phyloP scores from a whole-genome alignment of 2,888 invertebrate species.

The Frankliniella intonsa region DNA sequence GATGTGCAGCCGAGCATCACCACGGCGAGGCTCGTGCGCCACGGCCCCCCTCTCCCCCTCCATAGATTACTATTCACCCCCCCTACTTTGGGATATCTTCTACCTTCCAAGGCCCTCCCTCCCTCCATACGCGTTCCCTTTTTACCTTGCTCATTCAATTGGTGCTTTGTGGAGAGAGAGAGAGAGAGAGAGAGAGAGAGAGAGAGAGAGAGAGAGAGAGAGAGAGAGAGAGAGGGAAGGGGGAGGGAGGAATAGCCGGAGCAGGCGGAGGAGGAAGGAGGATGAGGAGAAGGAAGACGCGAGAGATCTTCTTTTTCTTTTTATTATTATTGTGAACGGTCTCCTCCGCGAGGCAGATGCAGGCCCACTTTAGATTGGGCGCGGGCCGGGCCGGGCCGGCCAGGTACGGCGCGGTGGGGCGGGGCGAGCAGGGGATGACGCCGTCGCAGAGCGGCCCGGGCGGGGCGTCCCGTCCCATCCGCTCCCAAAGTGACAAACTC shows the following conservation, averaged over 20 bases:
- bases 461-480: not conserved
- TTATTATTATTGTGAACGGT: constrained; percentile 22
- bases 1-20: not conserved
- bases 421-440: not conserved
- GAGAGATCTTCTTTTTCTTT: constrained; percentile 17
- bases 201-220: not conserved
- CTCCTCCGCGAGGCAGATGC: not conserved
- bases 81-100: not conserved
- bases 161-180: not conserved
- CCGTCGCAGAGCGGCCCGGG: not conserved
- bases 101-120: not conserved
- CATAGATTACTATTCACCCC: not conserved
- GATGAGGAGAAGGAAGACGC: not conserved
- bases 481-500: constrained; percentile 3
- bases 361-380: constrained; percentile 14
- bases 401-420: not conserved
- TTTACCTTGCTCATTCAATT: constrained; percentile 8
- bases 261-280: not conserved
- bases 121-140: not conserved
- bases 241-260: not conserved
- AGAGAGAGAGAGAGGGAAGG: not conserved
- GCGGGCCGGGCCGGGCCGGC: not conserved
- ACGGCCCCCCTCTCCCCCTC: not conserved
- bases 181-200: not conserved
- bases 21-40: not conserved